Base-by-base conservation (phyloP, 1,140 invertebrate species). In the Drosophila sechellia region DNA sequence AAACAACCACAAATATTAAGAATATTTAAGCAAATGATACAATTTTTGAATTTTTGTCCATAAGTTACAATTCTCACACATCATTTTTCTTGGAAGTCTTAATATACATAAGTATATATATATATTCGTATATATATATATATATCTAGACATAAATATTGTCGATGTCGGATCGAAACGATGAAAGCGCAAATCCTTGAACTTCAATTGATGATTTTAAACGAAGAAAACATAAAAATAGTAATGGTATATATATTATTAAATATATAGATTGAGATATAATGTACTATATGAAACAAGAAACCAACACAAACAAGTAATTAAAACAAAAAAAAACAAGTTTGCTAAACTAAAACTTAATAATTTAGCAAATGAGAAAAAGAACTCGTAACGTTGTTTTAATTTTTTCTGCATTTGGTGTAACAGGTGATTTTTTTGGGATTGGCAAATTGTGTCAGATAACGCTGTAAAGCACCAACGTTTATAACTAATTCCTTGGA, bases 301-400 rank as follows among this genome's bases (percentile, higher is more conserved):
- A 76, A 75, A 80, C 61, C 72, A 66, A 71, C 60, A 79, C 61
- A 71, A 60, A 80, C 50, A 59, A 63, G 75, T 52, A 35, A 70
- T 81, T 64, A 85, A 77, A 75, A 69, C 20, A 75, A 77, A 75
- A 69, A 75, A 34, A 68, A 85, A 31, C 31, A 31, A 86, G 75
- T 86, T 86, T 86, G 83, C 83, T 86, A 86, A 86, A 83, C 85
- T 83, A 83, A 87, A 87, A 81, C 65, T 57, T 63, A 86, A 83
- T 69, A 86, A 86, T 86, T 86, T 86, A 86, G 83, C 83, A 86
- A 86, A 86, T 86, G 83, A 64, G 8, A 86, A 78, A 60, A 49
- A 31, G 25, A 58, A 20, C 2, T 74, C 5, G 20, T 8, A 11
- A 39, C 13, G 17, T 54, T 20, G 20, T 52, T 52, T 35, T 20